A percentile compares a stretch with the other conserved stretches of the same genome.
These are phyloP conservation scores for Scaptodrosophila lebanonensis DNA, from an alignment of 1,140 invertebrate genomes.

Conservation along the genomic window DNA sequence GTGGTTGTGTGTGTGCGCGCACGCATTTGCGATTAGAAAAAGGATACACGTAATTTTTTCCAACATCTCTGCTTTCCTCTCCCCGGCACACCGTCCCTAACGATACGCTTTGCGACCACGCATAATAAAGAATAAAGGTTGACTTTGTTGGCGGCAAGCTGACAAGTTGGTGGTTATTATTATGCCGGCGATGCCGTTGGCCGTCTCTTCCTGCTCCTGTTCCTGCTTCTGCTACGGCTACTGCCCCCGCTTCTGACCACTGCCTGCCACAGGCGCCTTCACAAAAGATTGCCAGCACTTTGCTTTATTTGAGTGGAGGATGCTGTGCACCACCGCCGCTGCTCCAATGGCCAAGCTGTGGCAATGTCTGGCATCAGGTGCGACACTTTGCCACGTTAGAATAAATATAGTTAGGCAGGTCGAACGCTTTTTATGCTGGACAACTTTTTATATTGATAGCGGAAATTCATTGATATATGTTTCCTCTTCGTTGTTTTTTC, in stretches of 20 bases:
- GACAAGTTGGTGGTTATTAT: slow-evolving; percentile 71
- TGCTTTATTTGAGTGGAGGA: too few relatives aligned
- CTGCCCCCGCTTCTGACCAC: slow-evolving; percentile 2
- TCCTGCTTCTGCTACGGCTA: neutral
- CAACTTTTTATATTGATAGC: too few relatives aligned
- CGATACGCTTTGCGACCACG: slow-evolving; percentile 10
- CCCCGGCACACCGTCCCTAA: slow-evolving; percentile 28
- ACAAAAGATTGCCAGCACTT: too few relatives aligned
- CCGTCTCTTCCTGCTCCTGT: neutral
- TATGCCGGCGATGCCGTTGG: slow-evolving; percentile 38
- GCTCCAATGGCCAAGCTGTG: too few relatives aligned
- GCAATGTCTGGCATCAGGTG: too few relatives aligned
- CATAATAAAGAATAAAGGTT: slow-evolving; percentile 59
- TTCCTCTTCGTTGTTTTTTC: too few relatives aligned
- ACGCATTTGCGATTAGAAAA: slow-evolving; percentile 63
- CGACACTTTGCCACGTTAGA: too few relatives aligned
- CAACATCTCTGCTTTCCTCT: slow-evolving; percentile 43
- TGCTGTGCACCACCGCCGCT: too few relatives aligned
- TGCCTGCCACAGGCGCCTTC: too few relatives aligned
- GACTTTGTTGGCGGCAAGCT: slow-evolving; percentile 40
- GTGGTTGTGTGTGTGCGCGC: slow-evolving; percentile 10
- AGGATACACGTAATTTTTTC: slow-evolving; percentile 69
- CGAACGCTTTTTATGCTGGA: too few relatives aligned
- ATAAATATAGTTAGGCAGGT: too few relatives aligned
- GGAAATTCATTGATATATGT: too few relatives aligned